These are phyloP conservation scores for Eilema depressum DNA, from an alignment of 2,888 invertebrate genomes.

Conservation along the genomic window DNA sequence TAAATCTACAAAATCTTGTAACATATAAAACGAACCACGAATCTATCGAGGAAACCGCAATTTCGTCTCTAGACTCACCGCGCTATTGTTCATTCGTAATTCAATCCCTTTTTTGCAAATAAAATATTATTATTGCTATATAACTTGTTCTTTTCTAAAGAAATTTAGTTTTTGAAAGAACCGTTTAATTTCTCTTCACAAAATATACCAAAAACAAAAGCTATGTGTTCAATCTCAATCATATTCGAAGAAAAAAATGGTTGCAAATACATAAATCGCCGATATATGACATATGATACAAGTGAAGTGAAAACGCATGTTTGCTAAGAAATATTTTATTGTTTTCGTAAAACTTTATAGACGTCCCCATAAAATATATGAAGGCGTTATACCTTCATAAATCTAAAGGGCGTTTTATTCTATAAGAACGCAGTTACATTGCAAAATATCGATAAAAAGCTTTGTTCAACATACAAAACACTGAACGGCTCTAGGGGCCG, in stretches of 20 bases:
- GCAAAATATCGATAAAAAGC: constrained; percentile 27
- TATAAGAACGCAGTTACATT: constrained; percentile 23
- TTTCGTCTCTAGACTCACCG: not conserved
- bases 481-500: constrained; percentile 29
- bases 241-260: not conserved
- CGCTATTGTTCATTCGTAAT: too few species aligned
- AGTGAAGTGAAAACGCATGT: constrained; percentile 5
- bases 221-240: not conserved
- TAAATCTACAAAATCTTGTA: too few species aligned
- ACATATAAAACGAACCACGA: too few species aligned
- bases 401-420: constrained; percentile 13
- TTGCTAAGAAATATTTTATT: not conserved
- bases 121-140: too few species aligned
- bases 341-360: constrained; percentile 2
- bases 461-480: constrained; percentile 35
- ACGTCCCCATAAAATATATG: not conserved
- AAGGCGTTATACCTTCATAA: constrained; percentile 7
- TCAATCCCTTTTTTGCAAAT: too few species aligned
- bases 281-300: not conserved
- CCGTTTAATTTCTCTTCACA: not conserved
- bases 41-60: not conserved
- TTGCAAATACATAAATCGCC: not conserved
- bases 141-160: too few species aligned
- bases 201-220: not conserved
- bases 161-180: too few species aligned